phyloP scores from a whole-genome alignment of 2,797 vertebrate species.

The Thalassophryne amazonica region DNA sequence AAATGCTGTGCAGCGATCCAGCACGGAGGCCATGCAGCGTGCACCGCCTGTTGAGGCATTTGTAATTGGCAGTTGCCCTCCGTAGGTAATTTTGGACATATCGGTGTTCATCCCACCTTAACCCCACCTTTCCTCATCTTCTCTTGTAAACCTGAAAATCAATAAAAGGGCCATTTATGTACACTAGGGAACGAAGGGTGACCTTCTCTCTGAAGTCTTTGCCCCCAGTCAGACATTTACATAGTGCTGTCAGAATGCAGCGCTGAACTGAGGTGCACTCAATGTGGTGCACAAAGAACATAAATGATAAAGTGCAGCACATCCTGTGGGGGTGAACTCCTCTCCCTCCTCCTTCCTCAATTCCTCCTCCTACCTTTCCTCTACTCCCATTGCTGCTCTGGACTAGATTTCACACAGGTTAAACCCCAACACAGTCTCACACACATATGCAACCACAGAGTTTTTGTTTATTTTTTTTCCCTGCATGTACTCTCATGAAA shows the following conservation, averaged over 20 bases:
- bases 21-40: conserved; percentile 33
- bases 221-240: conserved; percentile 82
- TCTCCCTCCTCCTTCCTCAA: conserved; percentile 30
- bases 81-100: conserved; percentile 65
- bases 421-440: conserved; percentile 17
- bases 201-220: conserved; percentile 82
- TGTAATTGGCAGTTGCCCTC: conserved; percentile 71
- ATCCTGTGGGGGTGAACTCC: conserved; percentile 63
- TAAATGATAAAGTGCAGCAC: conserved; percentile 73
- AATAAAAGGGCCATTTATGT: conserved; percentile 81
- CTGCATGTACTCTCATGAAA: too few species aligned
- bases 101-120: conserved; percentile 39
- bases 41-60: conserved; percentile 36
- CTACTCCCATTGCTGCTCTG: conserved; percentile 23
- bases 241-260: conserved; percentile 76
- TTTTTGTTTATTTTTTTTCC: too few species aligned
- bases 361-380: conserved; percentile 29
- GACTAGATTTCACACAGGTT: conserved; percentile 53
- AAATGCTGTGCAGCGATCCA: conserved; percentile 17
- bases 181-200: conserved; percentile 72
- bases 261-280: conserved; percentile 38
- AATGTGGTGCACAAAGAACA: conserved; percentile 57
- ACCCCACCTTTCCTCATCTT: conserved; percentile 34
- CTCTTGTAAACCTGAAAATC: conserved; percentile 77
- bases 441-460: neutral